These are phyloP conservation scores for Acestrorhynchus altus DNA, from an alignment of 2,797 vertebrate genomes.

Conservation along the genomic window DNA sequence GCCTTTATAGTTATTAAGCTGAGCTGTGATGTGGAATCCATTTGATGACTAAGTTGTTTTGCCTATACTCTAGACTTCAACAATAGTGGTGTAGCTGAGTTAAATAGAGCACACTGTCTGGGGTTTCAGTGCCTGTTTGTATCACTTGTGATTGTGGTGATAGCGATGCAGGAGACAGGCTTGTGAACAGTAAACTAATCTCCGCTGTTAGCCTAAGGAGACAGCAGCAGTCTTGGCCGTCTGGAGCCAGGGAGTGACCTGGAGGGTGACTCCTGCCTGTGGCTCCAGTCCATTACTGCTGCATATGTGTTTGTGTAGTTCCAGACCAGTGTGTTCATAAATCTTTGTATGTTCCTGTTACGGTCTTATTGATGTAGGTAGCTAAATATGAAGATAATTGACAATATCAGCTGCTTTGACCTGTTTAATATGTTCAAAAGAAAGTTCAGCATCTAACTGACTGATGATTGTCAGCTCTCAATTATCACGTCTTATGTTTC, in stretches of 20 bases:
- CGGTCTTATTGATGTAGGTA: background rate
- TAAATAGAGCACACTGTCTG: slow-evolving; percentile 5
- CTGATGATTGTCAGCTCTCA: too few species aligned
- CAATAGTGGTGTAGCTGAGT: background rate
- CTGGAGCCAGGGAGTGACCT: slow-evolving; percentile 42
- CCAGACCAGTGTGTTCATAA: background rate
- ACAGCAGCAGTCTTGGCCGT: slow-evolving; percentile 9
- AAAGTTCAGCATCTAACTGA: too few species aligned
- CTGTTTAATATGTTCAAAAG: too few species aligned
- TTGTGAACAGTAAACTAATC: slow-evolving; percentile 25
- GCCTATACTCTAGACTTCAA: background rate
- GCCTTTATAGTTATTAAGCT: background rate
- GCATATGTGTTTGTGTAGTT: slow-evolving; percentile 4
- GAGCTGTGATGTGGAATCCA: slow-evolving; percentile 1
- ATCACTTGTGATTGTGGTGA: background rate
- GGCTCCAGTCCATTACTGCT: slow-evolving; percentile 14
- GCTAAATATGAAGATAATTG: too few species aligned
- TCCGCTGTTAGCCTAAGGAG: slow-evolving; percentile 22
- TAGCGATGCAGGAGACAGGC: background rate
- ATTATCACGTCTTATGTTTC: too few species aligned
- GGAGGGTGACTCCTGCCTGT: slow-evolving; percentile 14
- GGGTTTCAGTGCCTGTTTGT: background rate
- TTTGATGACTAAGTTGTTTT: slow-evolving; percentile 3
- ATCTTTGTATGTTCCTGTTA: background rate
- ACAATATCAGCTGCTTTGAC: too few species aligned